phyloP scores from a whole-genome alignment of 1,140 invertebrate species.

The Battus philenor region DNA sequence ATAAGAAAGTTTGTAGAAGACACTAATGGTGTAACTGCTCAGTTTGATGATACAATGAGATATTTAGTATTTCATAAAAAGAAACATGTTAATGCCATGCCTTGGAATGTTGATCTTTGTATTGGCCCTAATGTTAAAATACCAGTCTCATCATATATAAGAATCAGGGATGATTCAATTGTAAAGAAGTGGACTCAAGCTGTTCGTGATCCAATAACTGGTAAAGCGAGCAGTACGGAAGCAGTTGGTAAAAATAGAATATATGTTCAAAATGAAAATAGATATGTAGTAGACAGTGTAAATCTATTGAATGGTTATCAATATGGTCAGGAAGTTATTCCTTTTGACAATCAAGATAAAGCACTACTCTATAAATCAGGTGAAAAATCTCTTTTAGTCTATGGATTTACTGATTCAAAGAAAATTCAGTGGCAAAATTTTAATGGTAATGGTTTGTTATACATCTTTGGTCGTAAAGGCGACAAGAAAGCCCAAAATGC shows the following conservation, averaged over 20 bases:
- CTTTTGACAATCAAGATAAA: constrained; percentile 55
- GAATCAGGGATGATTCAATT: constrained; percentile 54
- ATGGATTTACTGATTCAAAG: constrained; percentile 60
- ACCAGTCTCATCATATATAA: constrained; percentile 61
- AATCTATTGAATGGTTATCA: constrained; percentile 53
- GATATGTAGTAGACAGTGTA: constrained; percentile 29
- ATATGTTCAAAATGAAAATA: constrained; percentile 54
- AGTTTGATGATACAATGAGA: constrained; percentile 58
- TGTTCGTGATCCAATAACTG: constrained; percentile 50
- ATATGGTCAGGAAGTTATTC: constrained; percentile 64
- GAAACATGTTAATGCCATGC: constrained; percentile 38
- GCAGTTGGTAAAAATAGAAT: constrained; percentile 38
- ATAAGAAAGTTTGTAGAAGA: constrained; percentile 47
- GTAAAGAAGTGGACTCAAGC: constrained; percentile 49
- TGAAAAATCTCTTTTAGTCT: constrained; percentile 51
- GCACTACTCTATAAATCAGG: constrained; percentile 64
- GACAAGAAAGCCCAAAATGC: constrained; percentile 62
- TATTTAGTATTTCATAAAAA: constrained; percentile 63
- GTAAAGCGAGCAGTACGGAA: constrained; percentile 38
- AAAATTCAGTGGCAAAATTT: constrained; percentile 65
- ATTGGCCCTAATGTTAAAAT: constrained; percentile 68
- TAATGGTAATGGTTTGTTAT: constrained; percentile 60
- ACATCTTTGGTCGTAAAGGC: constrained; percentile 60
- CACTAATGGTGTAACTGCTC: constrained; percentile 53
- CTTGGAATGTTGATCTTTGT: constrained; percentile 65